phyloP scores from a whole-genome alignment of 92 coral and sea anemone genomes.

The Isaurus tuberculatus region DNA sequence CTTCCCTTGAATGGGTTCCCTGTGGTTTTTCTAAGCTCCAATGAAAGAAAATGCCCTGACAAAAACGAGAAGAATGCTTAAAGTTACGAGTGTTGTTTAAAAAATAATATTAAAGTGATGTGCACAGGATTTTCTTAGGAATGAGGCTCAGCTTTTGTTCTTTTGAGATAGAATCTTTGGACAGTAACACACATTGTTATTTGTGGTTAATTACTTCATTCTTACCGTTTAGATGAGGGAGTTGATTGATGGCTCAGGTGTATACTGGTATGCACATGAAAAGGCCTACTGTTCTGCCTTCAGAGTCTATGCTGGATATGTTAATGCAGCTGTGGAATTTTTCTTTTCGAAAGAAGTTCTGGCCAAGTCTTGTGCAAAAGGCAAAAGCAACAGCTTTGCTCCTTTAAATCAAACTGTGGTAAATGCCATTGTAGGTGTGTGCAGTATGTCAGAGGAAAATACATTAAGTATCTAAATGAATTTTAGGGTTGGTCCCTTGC shows the following conservation, averaged over 20 bases:
- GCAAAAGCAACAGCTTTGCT: slow-evolving; percentile 5
- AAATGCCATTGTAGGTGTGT: slow-evolving; percentile 12
- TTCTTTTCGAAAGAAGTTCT: slow-evolving; percentile 41
- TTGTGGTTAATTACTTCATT: slow-evolving; percentile 2
- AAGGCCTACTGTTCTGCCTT: slow-evolving; percentile 47
- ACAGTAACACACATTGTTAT: background rate
- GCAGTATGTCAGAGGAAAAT: background rate
- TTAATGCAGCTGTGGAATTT: slow-evolving; percentile 48
- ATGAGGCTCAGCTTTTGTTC: background rate
- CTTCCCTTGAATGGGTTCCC: no score
- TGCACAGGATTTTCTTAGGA: background rate
- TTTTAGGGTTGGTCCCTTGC: background rate
- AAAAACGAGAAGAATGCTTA: background rate
- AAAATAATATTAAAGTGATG: background rate
- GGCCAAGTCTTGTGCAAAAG: slow-evolving; percentile 23
- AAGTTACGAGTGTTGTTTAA: background rate
- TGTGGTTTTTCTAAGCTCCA: no score
- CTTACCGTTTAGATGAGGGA: slow-evolving; percentile 31
- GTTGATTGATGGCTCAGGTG: slow-evolving; percentile 40
- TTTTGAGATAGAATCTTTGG: background rate
- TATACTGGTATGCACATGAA: slow-evolving; percentile 34
- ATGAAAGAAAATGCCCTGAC: no score
- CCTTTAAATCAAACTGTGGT: slow-evolving; percentile 2
- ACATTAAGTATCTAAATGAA: background rate
- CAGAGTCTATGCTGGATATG: slow-evolving; percentile 14